Evolutionary conservation across 2,888 invertebrate genomes (phyloP).

Genomic region (Nudaria mundana): DNA sequence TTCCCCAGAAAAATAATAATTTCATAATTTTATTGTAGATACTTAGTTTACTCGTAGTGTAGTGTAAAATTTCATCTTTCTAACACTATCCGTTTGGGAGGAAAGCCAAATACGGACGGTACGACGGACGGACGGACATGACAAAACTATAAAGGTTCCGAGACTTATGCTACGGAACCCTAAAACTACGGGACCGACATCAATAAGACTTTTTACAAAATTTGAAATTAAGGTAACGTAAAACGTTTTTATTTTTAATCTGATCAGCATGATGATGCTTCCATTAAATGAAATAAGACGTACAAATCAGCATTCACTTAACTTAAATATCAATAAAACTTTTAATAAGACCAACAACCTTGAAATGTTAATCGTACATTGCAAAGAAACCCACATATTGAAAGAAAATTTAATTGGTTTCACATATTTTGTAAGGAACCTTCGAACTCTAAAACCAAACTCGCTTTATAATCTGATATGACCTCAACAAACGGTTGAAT

Average conservation of each 20-base stretch:
- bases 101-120: too few relatives aligned
- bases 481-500: conserved; percentile 63
- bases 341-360: conserved; percentile 24
- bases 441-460: conserved; percentile 29
- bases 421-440: conserved; percentile 34
- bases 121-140: too few relatives aligned
- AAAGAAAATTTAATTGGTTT: conserved; percentile 35
- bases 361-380: conserved; percentile 21
- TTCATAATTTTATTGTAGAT: too few relatives aligned
- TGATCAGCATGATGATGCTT: conserved; percentile 3
- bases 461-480: conserved; percentile 41
- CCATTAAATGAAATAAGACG: neutral
- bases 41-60: too few relatives aligned
- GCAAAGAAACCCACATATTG: conserved; percentile 31
- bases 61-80: too few relatives aligned
- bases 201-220: conserved; percentile 33
- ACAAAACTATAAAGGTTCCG: too few relatives aligned
- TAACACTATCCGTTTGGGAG: too few relatives aligned
- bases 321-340: conserved; percentile 8
- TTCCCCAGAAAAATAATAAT: too few relatives aligned
- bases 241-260: conserved; percentile 3
- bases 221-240: conserved; percentile 32
- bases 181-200: conserved; percentile 26
- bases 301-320: conserved; percentile 3
- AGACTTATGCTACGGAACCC: too few relatives aligned